These are phyloP conservation scores for Sialis lutaria DNA, from an alignment of 2,888 invertebrate species.

Conservation along the genomic window DNA sequence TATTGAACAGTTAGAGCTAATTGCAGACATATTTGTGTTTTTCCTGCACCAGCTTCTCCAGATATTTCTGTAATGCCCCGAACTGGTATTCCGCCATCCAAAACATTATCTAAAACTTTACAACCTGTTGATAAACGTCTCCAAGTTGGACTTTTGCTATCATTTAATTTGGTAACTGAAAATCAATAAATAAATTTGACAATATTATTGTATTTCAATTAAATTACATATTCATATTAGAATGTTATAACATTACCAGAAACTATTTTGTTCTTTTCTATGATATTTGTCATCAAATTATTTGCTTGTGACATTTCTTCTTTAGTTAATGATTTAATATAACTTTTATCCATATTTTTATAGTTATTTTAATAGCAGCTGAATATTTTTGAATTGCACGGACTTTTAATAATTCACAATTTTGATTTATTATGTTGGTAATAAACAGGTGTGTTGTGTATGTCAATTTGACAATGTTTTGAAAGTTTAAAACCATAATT, in stretches of 20 bases:
- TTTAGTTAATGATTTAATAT: too few relatives aligned
- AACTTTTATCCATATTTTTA: too few relatives aligned
- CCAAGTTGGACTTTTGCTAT: constrained; percentile 14
- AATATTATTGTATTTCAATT: background rate
- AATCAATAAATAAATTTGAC: background rate
- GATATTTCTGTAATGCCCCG: constrained; percentile 59
- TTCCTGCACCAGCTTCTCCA: constrained; percentile 68
- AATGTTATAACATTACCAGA: background rate
- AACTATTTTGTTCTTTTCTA: background rate
- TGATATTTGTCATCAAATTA: background rate
- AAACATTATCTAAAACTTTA: constrained; percentile 34
- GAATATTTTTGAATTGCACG: too few relatives aligned
- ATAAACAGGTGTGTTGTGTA: too few relatives aligned
- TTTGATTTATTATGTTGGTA: too few relatives aligned
- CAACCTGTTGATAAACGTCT: constrained; percentile 35
- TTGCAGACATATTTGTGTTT: constrained; percentile 66
- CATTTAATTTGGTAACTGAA: constrained; percentile 5
- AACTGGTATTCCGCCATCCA: constrained; percentile 45
- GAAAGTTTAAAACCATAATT: too few relatives aligned
- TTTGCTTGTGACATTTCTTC: too few relatives aligned
- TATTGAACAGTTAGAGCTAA: constrained; percentile 46
- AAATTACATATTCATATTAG: background rate
- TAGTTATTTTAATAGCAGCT: too few relatives aligned
- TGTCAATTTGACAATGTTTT: too few relatives aligned
- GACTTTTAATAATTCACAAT: too few relatives aligned